Evolutionary conservation across 2,888 invertebrate genomes (phyloP), one percentile per base, ranked within the genome.

Genomic region (Xestia xanthographa): DNA sequence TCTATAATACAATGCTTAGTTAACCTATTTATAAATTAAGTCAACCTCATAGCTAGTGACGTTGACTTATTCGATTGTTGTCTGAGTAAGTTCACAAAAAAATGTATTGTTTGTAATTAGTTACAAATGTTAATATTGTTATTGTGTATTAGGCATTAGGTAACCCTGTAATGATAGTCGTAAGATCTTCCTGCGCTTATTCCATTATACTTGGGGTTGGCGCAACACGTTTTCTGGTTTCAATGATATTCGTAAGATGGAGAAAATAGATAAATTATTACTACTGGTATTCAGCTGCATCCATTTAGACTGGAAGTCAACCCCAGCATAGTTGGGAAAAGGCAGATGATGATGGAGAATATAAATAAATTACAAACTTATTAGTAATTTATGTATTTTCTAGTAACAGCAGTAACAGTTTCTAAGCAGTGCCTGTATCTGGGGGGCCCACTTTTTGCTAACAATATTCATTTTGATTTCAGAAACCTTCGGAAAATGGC

Each of bases 401-500:
- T 34, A 34, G 34, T 34, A 34, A 34, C 34, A 26, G 5, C 5
- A 26, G 6, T 5, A 56, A 26, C 26, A 56, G 1, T 12, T n/a
- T 12, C 26, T 26, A 26, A 26, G 12, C 12, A 5, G 6, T 14
- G 6, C 2, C 3, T 53, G 12, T 53, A 12, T 26, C 53, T 58
- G 17, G 20, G 4, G 17, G 1, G 20, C 4, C 11, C 20, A 11
- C 34, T 34, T 60, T 20, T 5, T 3, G 9, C 1, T 20, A 34
- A 9, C 20, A 20, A 53, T 43, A 20, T 14, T 20, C 6, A 12
- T 43, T 38, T 67, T 67, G 6, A 41, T 92, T 92, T 9, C 92
- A 96, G 96, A 96, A 94, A 91, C 91, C 92, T 60, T 94, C 94
- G 3, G 96, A 96, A 82, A 96, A 96, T 70, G 96, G 96, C 2